Base-by-base conservation (phyloP, 2,888 invertebrate genomes). In the Synanthedon andrenaeformis region DNA sequence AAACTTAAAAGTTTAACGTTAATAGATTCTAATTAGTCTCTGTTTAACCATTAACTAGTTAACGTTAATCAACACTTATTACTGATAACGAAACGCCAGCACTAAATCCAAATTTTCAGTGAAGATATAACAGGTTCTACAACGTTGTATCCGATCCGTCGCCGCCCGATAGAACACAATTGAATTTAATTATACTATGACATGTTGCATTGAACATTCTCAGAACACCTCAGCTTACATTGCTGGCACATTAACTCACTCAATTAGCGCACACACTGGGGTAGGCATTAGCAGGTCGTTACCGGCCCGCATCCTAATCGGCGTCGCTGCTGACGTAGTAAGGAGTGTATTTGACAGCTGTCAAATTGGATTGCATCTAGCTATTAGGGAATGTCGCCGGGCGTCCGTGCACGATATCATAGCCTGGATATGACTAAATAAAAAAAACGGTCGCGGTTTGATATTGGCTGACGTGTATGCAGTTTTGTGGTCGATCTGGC, bases 311-410 rank as follows among this genome's bases (percentile, higher is more conserved):
- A 67, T 68, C 58, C 63, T 76, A 79, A 79, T 79, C 77, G 78
- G 35, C 72, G 66, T 74, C 68, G 72, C 74, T 71, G 79, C 73
- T 71, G 79, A 79, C 79, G 75, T 68, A 72, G 71, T 78, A 72
- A 75, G 76, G 79, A 77, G 76, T 86, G 86, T 82, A 74, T 80
- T 82, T 84, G 85, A 85, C 86, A 84, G 79, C 81, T 83, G 84
- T 83, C 85, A 85, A 82, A 82, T 78, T 82, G 82, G 79, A 84
- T 85, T 78, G 81, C 79, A 81, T 78, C 75, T 64, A 75, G 79
- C 82, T 82, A 84, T 84, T 83, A 82, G 79, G 81, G 74, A 76
- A 79, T 76, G 77, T 79, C 76, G 35, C 35, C 35, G 10, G 35
- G 35, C 35, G 76, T 66, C 63, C 65, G 61, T 60, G 62, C 54